Percentiles rank a stretch among this genome's conserved stretches.
Evolutionary conservation across 2,113 vertebrate genomes (phyloP).

Genomic region (Steatornis caripensis): DNA sequence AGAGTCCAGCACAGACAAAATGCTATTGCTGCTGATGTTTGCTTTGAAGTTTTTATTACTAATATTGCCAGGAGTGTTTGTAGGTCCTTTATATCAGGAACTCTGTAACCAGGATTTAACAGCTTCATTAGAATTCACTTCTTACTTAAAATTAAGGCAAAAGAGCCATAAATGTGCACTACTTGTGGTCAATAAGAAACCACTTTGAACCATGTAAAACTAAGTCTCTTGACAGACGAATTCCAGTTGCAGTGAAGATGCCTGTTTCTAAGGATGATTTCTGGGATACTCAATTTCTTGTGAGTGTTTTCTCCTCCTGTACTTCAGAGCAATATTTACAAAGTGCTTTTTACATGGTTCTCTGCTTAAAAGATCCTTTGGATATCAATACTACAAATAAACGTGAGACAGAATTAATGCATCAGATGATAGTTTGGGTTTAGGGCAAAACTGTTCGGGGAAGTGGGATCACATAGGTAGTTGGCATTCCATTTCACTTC

Average conservation of each 20-base stretch:
- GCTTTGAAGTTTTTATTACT: background rate
- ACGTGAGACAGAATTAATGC: background rate
- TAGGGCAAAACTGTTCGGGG: background rate
- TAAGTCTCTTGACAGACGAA: background rate
- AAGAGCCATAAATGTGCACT: background rate
- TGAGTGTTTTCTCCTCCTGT: background rate
- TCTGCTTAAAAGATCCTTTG: background rate
- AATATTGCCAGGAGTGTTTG: background rate
- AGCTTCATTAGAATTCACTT: background rate
- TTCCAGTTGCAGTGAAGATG: background rate
- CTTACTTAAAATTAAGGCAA: background rate
- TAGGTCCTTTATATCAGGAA: background rate
- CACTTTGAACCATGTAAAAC: background rate
- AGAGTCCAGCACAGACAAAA: background rate
- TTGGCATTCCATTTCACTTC: constrained; percentile 9
- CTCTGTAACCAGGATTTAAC: background rate
- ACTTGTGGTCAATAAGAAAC: background rate
- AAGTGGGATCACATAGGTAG: background rate
- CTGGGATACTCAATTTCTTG: background rate
- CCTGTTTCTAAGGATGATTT: background rate
- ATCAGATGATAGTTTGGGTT: background rate
- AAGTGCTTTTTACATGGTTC: background rate
- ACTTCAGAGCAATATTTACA: background rate
- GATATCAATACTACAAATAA: background rate
- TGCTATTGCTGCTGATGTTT: background rate